These are phyloP conservation scores for Motacilla tschutschensis DNA, from an alignment of 2,113 vertebrate species.

Conservation along the genomic window DNA sequence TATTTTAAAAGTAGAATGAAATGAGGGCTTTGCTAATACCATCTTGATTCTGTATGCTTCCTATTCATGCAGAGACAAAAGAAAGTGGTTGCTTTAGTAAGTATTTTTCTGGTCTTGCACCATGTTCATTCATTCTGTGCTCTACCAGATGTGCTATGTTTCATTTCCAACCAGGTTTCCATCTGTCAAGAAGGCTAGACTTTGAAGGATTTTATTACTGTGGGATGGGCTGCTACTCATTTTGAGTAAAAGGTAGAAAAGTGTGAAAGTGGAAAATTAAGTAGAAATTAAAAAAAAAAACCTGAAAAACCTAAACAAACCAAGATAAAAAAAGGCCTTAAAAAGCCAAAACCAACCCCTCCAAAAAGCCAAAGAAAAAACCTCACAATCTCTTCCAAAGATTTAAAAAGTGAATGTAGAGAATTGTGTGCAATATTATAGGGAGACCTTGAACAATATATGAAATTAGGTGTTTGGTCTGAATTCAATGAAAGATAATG, in stretches of 20 bases:
- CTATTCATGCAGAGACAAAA: constrained; percentile 42
- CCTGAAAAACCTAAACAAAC: rapidly evolving
- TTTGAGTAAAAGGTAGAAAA: constrained; percentile 3
- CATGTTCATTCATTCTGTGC: constrained; percentile 20
- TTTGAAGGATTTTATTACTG: constrained; percentile 36
- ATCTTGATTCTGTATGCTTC: constrained; percentile 35
- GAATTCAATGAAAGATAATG: constrained; percentile 62
- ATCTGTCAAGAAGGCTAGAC: constrained; percentile 49
- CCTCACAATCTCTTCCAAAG: neutral
- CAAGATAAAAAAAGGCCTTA: neutral
- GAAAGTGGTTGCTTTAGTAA: constrained; percentile 34
- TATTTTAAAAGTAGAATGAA: constrained; percentile 8
- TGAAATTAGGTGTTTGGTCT: constrained; percentile 63
- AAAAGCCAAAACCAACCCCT: neutral
- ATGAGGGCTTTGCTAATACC: constrained; percentile 10
- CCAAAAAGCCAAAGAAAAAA: neutral
- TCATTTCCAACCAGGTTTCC: constrained; percentile 51
- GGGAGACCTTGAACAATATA: constrained; percentile 52
- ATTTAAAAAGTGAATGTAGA: constrained; percentile 36
- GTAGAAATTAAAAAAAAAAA: neutral
- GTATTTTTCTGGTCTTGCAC: constrained; percentile 11
- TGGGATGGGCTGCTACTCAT: constrained; percentile 7
- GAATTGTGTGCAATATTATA: constrained; percentile 24
- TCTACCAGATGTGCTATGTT: constrained; percentile 42
- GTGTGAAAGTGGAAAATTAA: neutral